phyloP scores from a whole-genome alignment of 2,113 vertebrate species.

The Thunnus maccoyii region DNA sequence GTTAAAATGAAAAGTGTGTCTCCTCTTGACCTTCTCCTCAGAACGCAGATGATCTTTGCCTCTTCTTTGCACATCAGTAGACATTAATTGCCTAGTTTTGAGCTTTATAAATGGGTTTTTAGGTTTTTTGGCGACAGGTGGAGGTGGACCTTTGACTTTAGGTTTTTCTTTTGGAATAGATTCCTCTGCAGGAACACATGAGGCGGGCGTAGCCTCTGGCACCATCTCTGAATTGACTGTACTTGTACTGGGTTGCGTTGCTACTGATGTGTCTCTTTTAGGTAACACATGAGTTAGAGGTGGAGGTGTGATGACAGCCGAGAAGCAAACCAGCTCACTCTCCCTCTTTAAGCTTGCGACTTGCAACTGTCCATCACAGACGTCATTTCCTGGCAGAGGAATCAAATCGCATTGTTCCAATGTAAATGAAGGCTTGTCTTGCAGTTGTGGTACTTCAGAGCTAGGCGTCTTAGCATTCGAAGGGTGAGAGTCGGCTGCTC shows the following conservation, averaged over 20 bases:
- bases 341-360: slow-evolving; percentile 61
- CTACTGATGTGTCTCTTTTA: slow-evolving; percentile 26
- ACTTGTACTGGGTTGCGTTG: slow-evolving; percentile 13
- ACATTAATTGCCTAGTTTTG: slow-evolving; percentile 68
- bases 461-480: not conserved
- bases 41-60: slow-evolving; percentile 69
- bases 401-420: slow-evolving; percentile 52
- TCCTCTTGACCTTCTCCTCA: slow-evolving; percentile 76
- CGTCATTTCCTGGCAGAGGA: slow-evolving; percentile 23
- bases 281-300: slow-evolving; percentile 64
- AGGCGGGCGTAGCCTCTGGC: not conserved
- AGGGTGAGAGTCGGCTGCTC: slow-evolving; percentile 11
- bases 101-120: slow-evolving; percentile 81
- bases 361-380: slow-evolving; percentile 40
- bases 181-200: slow-evolving; percentile 20
- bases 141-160: slow-evolving; percentile 82
- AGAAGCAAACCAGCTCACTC: slow-evolving; percentile 66
- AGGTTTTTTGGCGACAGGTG: slow-evolving; percentile 84
- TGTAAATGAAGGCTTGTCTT: slow-evolving; percentile 31
- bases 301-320: slow-evolving; percentile 69
- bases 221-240: slow-evolving; percentile 11
- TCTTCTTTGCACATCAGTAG: slow-evolving; percentile 70
- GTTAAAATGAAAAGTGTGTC: slow-evolving; percentile 76
- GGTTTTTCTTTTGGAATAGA: slow-evolving; percentile 46
- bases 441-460: slow-evolving; percentile 24